phyloP scores from a whole-genome alignment of 2,888 invertebrate genomes.

The Ormyrus nitidulus region DNA sequence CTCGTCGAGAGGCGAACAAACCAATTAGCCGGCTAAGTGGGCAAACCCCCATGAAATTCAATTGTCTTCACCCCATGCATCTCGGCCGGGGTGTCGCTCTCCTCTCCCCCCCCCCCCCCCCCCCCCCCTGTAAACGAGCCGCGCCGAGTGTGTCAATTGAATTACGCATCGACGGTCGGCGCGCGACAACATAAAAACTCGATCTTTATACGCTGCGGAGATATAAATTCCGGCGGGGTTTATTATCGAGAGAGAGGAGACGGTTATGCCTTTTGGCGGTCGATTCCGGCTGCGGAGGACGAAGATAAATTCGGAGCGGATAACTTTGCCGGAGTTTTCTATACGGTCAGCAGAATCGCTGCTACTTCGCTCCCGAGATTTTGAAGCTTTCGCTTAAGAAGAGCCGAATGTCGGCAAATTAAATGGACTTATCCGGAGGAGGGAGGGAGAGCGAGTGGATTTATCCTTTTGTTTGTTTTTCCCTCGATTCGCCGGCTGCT shows the following conservation, averaged over 20 bases:
- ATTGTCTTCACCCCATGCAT: conserved; percentile 74
- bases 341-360: conserved; percentile 61
- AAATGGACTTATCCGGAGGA: conserved; percentile 54
- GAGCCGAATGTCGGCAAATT: conserved; percentile 55
- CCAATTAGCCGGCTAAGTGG: conserved; percentile 74
- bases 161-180: conserved; percentile 70
- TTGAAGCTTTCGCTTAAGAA: conserved; percentile 39
- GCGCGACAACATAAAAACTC: conserved; percentile 45
- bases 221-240: conserved; percentile 31
- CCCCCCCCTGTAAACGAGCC: not conserved
- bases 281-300: no score
- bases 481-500: conserved; percentile 7
- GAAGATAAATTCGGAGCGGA: no score
- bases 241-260: conserved; percentile 17
- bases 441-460: conserved; percentile 49
- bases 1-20: conserved; percentile 68
- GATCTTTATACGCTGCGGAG: conserved; percentile 23
- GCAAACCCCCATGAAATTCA: conserved; percentile 75
- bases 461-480: conserved; percentile 61
- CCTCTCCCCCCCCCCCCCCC: conserved; percentile 64
- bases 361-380: conserved; percentile 43
- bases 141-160: conserved; percentile 71
- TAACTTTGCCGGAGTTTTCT: conserved; percentile 25
- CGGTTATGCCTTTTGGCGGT: not conserved
- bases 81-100: conserved; percentile 58